Conservation (phyloP, 2,113 vertebrate species). For the Xiphophorus couchianus region DNA sequence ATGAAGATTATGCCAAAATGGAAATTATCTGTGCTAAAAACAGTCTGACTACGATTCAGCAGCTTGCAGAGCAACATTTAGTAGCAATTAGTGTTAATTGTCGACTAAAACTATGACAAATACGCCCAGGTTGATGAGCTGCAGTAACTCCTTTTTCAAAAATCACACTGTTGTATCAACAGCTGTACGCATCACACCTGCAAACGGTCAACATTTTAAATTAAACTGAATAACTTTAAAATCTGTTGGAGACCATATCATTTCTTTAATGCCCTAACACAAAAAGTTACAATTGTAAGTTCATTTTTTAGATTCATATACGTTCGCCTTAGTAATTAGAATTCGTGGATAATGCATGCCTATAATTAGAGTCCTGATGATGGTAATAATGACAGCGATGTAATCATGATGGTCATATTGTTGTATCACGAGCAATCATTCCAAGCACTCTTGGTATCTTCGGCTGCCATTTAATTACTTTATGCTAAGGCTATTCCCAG, state of each 20-base stretch:
- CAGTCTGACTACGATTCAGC: too few relatives aligned
- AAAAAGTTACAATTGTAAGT: neutral
- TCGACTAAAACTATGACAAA: too few relatives aligned
- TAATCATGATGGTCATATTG: neutral
- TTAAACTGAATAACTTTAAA: neutral
- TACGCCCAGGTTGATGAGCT: too few relatives aligned
- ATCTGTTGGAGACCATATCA: neutral
- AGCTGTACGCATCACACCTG: neutral
- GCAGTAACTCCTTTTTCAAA: too few relatives aligned
- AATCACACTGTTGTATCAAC: neutral
- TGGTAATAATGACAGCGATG: neutral
- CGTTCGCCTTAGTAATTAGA: neutral
- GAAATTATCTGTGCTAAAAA: too few relatives aligned
- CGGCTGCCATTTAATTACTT: slow-evolving; percentile 49
- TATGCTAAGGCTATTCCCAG: slow-evolving; percentile 24
- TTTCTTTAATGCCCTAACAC: neutral
- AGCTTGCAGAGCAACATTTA: too few relatives aligned
- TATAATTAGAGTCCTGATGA: neutral
- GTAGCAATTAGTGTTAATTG: too few relatives aligned
- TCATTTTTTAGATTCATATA: neutral
- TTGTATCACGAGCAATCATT: slow-evolving; percentile 15
- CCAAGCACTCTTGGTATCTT: slow-evolving; percentile 11
- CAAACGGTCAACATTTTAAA: neutral
- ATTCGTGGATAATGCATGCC: neutral
- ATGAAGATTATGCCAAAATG: too few relatives aligned